A percentile compares a stretch with the other conserved stretches of the same genome.
Evolutionary conservation across 2,113 vertebrate species (phyloP).

Genomic region (Macheiramphus alcinus): DNA sequence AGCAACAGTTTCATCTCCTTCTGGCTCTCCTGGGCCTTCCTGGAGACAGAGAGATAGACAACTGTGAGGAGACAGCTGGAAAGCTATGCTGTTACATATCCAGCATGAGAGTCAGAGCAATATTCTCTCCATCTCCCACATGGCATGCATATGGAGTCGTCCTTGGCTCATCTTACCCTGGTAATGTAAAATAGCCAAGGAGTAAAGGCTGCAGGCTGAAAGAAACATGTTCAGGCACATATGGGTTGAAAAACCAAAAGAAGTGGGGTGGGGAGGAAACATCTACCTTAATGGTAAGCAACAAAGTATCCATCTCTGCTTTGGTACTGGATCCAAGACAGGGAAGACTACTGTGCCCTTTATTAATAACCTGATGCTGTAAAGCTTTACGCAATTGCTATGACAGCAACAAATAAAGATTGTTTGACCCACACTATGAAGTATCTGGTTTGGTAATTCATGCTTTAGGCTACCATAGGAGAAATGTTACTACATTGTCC

Average conservation of each 20-base stretch:
- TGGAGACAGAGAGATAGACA: conserved; percentile 30
- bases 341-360: neutral
- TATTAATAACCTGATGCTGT: neutral
- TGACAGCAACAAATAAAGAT: neutral
- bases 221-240: neutral
- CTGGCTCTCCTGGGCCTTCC: conserved; percentile 96
- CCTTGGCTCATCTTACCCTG: neutral
- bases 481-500: neutral
- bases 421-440: neutral
- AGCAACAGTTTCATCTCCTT: conserved; percentile 95
- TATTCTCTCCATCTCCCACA: neutral
- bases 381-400: neutral
- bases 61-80: neutral
- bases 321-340: neutral
- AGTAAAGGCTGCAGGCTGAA: neutral
- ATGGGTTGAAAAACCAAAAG: neutral
- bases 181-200: neutral
- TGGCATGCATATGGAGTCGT: rapidly evolving
- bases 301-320: neutral
- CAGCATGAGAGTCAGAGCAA: neutral
- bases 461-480: neutral
- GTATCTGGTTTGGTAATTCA: neutral
- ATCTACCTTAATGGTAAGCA: neutral
- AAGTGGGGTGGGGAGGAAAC: neutral
- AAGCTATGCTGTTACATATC: neutral